Evolutionary conservation across 2,113 vertebrate genomes (phyloP).

Genomic region (Chloebia gouldiae): DNA sequence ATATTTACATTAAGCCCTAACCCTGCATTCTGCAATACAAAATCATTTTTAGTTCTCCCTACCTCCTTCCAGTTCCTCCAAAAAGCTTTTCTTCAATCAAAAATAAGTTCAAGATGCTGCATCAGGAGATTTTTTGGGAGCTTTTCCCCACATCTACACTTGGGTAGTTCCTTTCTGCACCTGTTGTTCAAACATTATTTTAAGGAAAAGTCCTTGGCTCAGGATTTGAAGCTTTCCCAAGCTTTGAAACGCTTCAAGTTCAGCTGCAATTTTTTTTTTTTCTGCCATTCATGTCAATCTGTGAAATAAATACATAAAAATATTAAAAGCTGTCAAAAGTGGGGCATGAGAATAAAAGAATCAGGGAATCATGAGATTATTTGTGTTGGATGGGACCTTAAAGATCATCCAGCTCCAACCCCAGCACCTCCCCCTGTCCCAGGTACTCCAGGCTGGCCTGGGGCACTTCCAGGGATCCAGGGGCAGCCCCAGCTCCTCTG

Average conservation of each 20-base stretch:
- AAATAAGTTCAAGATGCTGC: not conserved
- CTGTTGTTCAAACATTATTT: not conserved
- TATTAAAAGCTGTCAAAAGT: not conserved
- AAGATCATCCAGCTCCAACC: not conserved
- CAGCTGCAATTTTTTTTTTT: not conserved
- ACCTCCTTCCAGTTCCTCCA: not conserved
- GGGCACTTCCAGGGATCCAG: no score
- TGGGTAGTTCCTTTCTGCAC: not conserved
- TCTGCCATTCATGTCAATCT: not conserved
- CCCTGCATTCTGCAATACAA: not conserved
- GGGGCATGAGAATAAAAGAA: not conserved
- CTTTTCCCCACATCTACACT: not conserved
- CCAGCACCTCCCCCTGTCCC: not conserved
- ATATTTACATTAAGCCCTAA: not conserved
- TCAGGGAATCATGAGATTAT: not conserved
- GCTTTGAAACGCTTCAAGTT: not conserved
- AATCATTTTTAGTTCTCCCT: not conserved
- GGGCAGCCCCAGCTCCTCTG: accelerated
- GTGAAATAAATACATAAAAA: not conserved
- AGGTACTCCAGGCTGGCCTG: not conserved
- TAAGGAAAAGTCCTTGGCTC: not conserved
- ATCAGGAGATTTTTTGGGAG: not conserved
- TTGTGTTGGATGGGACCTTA: not conserved
- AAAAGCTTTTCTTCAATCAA: not conserved
- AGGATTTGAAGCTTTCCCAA: not conserved